Conservation (phyloP, 2,797 vertebrate genomes). For the Capromys pilorides region DNA sequence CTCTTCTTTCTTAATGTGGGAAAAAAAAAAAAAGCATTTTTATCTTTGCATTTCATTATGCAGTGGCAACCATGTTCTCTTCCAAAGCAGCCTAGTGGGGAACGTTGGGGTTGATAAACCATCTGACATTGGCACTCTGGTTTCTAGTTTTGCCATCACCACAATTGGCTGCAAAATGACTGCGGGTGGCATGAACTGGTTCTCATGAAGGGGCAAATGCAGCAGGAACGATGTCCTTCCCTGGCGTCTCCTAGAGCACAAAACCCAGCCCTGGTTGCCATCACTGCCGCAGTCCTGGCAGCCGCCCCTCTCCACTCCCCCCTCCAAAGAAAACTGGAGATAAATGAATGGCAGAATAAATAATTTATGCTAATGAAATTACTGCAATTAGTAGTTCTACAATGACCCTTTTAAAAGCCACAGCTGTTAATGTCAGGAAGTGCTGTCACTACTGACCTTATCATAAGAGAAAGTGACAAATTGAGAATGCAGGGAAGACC, state of each 20-base stretch:
- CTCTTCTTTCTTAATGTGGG: neutral
- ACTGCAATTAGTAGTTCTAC: slow-evolving; percentile 99
- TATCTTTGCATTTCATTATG: slow-evolving; percentile 52
- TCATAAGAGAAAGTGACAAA: slow-evolving; percentile 93
- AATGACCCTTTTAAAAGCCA: slow-evolving; percentile 97
- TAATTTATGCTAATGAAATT: slow-evolving; percentile 99
- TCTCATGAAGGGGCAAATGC: slow-evolving; percentile 67
- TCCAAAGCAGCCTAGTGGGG: slow-evolving; percentile 44
- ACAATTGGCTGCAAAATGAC: slow-evolving; percentile 69
- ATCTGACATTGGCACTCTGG: slow-evolving; percentile 62
- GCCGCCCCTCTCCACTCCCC: neutral
- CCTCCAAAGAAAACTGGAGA: slow-evolving; percentile 82
- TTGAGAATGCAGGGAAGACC: slow-evolving; percentile 90
- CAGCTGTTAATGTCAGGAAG: slow-evolving; percentile 99
- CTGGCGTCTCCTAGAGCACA: slow-evolving; percentile 66
- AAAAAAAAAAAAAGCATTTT: slow-evolving; percentile 17
- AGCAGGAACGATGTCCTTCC: slow-evolving; percentile 76
- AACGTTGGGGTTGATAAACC: slow-evolving; percentile 57
- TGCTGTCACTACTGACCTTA: slow-evolving; percentile 93
- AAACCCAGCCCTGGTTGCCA: slow-evolving; percentile 73
- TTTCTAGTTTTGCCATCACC: slow-evolving; percentile 72
- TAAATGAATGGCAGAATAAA: slow-evolving; percentile 95
- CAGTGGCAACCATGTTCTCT: slow-evolving; percentile 16
- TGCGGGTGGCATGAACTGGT: slow-evolving; percentile 64
- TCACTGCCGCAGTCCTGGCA: neutral